Conservation (phyloP, 2,797 vertebrate genomes). For the Hipposideros larvatus region DNA sequence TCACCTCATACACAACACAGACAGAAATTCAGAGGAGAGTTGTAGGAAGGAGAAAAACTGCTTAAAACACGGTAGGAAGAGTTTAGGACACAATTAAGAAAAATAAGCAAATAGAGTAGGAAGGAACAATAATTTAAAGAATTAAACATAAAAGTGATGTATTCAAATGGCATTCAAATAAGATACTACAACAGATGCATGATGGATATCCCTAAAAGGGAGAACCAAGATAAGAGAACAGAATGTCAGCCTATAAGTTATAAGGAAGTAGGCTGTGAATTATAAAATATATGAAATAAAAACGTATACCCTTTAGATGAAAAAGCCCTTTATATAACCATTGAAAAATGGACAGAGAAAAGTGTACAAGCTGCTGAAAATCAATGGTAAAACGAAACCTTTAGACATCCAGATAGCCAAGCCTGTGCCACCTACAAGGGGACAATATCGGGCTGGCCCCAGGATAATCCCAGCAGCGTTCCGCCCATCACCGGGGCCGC, state of each 20-base stretch:
- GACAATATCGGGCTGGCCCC: rapidly evolving
- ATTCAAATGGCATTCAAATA: too few relatives aligned
- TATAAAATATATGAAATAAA: neutral
- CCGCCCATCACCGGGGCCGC: rapidly evolving
- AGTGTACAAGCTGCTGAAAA: neutral
- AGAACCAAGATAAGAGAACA: neutral
- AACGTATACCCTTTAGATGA: neutral
- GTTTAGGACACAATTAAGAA: too few relatives aligned
- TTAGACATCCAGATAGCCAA: neutral
- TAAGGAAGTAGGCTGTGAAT: neutral
- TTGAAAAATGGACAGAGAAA: neutral
- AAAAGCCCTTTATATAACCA: neutral
- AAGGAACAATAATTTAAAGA: too few relatives aligned
- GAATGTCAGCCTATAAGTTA: neutral
- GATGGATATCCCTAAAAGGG: neutral
- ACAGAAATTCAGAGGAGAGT: too few relatives aligned
- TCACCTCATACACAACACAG: too few relatives aligned
- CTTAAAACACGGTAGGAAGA: too few relatives aligned
- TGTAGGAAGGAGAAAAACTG: too few relatives aligned
- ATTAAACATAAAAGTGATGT: too few relatives aligned
- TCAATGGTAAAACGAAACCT: neutral
- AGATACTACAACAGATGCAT: too few relatives aligned
- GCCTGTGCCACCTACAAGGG: neutral
- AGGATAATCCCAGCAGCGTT: rapidly evolving
- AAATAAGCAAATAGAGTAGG: too few relatives aligned